phyloP scores from a whole-genome alignment of 2,888 invertebrate genomes.

The Volucella zonaria region DNA sequence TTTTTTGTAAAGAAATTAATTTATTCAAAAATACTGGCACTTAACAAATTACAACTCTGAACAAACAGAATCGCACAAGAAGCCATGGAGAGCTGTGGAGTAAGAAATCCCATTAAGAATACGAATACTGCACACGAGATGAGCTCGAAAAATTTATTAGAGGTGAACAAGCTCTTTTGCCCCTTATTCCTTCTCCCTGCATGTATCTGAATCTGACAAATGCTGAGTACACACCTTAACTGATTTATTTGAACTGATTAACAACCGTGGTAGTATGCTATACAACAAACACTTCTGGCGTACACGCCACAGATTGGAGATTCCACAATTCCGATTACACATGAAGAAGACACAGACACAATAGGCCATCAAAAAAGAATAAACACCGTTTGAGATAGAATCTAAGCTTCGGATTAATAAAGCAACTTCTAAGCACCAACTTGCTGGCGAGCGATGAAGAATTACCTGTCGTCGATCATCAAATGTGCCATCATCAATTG shows the following conservation, averaged over 20 bases:
- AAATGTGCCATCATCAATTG: slow-evolving; percentile 68
- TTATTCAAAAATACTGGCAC: slow-evolving; percentile 56
- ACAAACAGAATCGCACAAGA: slow-evolving; percentile 19
- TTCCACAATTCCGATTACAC: slow-evolving; percentile 24
- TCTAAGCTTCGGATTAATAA: slow-evolving; percentile 38
- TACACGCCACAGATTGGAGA: slow-evolving; percentile 18
- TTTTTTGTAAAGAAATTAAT: slow-evolving; percentile 25
- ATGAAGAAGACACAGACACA: slow-evolving; percentile 37
- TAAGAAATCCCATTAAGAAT: slow-evolving; percentile 41
- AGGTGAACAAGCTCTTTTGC: slow-evolving; percentile 6
- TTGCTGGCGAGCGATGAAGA: slow-evolving; percentile 36
- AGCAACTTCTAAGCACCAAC: slow-evolving; percentile 54
- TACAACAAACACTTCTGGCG: slow-evolving; percentile 54
- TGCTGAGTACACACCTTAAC: slow-evolving; percentile 55
- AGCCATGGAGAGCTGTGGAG: not conserved
- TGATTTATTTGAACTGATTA: slow-evolving; percentile 70
- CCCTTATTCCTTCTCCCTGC: not conserved
- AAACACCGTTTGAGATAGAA: not conserved
- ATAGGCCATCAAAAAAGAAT: slow-evolving; percentile 27
- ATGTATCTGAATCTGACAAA: slow-evolving; percentile 17
- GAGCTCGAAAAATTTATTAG: slow-evolving; percentile 34
- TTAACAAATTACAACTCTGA: slow-evolving; percentile 52
- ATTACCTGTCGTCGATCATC: slow-evolving; percentile 61
- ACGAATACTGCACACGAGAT: slow-evolving; percentile 37
- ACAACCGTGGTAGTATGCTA: slow-evolving; percentile 21